Base-by-base conservation (phyloP, 2,797 vertebrate species). In the Lacerta viridis region DNA sequence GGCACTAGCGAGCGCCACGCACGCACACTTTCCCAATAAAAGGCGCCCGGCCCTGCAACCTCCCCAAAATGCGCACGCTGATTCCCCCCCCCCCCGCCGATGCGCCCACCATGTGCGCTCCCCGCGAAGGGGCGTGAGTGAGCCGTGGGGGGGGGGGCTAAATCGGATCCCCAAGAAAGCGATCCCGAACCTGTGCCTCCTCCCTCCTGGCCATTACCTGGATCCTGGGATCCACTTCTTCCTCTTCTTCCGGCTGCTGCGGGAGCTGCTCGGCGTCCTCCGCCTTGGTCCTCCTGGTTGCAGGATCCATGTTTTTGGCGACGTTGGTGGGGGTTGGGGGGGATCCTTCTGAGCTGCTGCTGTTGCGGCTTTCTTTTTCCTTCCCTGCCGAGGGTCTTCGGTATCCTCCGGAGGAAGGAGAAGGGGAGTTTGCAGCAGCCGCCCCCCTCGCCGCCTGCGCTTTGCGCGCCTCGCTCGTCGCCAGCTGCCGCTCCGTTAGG, bases 151-250 rank as follows among this genome's bases (percentile, higher is more conserved):
- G 20, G 64, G 20, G 10, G 9, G 13, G 23, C 61, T 4, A 33
- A 10, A 2, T 8, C 39, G 36, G n/a, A 18, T 46, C 80, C 50
- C 36, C 46, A 6, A 25, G 39, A 71, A 36, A 25, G 10, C 59
- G 50, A 1, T 18, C 1, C 43, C 61, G 7, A 4, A 10, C 10
- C 1, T 1, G 2, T 25, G 7, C 7, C 1, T 18, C 36, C 72
- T 39, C 3, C 10, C 8, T 8, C 11, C 41, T 20, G 7, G 3
- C n/a, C 39, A 61, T 71, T 92, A 99, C 98, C 98, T 99, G 98
- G 87, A 99, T 98, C 78, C 99, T 96, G 78, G 99, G 99, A 46
- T 99, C 99, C 96, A 99, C 98, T 95, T 99, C 98, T 88, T 98
- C 98, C 23, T 98, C 98, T 10, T 98, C 98, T 36, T 98, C 97